Evolutionary conservation across 2,113 vertebrate species (phyloP).

Genomic region (Rhea americana): DNA sequence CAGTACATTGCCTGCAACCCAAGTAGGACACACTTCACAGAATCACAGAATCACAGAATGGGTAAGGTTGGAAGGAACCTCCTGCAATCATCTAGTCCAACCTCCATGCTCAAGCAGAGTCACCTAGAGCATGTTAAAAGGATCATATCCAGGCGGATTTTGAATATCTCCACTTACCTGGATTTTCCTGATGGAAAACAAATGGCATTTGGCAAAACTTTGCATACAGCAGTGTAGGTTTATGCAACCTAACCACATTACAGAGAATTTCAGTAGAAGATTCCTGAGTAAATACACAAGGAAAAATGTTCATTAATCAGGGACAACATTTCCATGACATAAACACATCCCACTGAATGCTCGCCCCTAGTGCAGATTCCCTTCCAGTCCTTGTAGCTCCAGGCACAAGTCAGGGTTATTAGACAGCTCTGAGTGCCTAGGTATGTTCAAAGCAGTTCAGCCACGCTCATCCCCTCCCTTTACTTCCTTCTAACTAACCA

Average conservation of each 20-base stretch:
- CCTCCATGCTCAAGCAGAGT: too few relatives aligned
- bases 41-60: too few relatives aligned
- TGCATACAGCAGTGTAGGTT: neutral
- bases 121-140: too few relatives aligned
- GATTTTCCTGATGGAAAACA: conserved; percentile 13
- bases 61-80: too few relatives aligned
- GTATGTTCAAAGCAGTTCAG: neutral
- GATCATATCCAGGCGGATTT: too few relatives aligned
- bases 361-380: accelerated
- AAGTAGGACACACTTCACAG: neutral
- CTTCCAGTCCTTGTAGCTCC: neutral
- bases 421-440: neutral
- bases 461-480: neutral
- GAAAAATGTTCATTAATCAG: neutral
- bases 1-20: neutral
- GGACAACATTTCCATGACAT: neutral
- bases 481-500: conserved; percentile 6
- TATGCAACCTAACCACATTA: neutral
- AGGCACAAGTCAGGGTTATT: neutral
- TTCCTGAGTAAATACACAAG: neutral
- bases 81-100: too few relatives aligned
- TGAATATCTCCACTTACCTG: neutral
- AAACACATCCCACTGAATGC: neutral
- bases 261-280: neutral
- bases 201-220: neutral